Conservation (phyloP, 2,113 vertebrate species). For the Hemichromis elongatus region DNA sequence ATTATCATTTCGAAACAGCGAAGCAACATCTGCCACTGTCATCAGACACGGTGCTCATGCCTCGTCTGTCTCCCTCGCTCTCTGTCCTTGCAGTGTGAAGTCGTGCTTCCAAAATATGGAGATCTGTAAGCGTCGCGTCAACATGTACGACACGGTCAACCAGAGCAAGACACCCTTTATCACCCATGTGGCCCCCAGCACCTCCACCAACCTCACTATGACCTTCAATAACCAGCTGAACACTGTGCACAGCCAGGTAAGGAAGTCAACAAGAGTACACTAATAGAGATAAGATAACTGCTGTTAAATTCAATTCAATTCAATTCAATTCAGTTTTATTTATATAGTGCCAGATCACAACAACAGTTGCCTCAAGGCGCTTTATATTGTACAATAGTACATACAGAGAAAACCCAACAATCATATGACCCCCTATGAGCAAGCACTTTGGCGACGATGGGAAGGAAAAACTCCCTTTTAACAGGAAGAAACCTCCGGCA, state of each 20-base stretch:
- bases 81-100: slow-evolving; percentile 82
- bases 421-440: no score
- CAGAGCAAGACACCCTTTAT: slow-evolving; percentile 99
- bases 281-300: background rate
- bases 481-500: no score
- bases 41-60: background rate
- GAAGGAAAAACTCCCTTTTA: no score
- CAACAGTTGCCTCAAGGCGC: no score
- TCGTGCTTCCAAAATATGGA: slow-evolving; percentile 99
- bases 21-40: background rate
- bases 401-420: no score
- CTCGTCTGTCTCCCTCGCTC: background rate
- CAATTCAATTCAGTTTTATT: no score
- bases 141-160: slow-evolving; percentile 97
- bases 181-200: slow-evolving; percentile 96
- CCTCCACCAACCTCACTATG: slow-evolving; percentile 98
- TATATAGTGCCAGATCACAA: no score
- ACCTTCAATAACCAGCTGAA: slow-evolving; percentile 99
- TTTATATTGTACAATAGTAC: no score
- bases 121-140: slow-evolving; percentile 94
- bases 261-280: background rate
- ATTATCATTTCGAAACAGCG: background rate
- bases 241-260: slow-evolving; percentile 86
- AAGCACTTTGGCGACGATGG: no score
- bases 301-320: no score